Evolutionary conservation across 2,797 vertebrate species (phyloP), one percentile per base, ranked within the genome.

Genomic region (Prunella strophiata): DNA sequence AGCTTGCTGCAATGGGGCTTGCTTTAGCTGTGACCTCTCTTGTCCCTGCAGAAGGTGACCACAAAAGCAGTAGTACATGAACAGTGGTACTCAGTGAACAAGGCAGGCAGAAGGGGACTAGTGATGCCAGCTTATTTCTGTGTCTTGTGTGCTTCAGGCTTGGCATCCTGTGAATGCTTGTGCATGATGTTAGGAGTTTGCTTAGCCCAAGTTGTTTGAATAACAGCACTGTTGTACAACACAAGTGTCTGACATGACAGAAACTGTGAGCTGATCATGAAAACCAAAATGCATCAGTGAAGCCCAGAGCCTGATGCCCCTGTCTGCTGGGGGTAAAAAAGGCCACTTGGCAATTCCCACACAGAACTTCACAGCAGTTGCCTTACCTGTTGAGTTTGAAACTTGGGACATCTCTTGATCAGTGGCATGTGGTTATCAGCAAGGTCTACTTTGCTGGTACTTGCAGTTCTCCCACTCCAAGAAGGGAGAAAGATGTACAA

Each of bases 171-270:
- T 26, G 25, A 27, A 14, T 27, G 25, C 18, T 62, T 42, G 13
- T 50, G 36, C 5, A 2, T 15, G 3, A 2, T 19, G 8, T 7
- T 8, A 50, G 45, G 57, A 34, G 40, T 34, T 70, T 59, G 26
- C 38, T 76, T 51, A 45, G 40, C 43, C 9, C 4, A 5, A 22
- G 32, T 0, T 75, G 5, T 38, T 52, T 20, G 38, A 74, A 2
- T 22, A 51, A 14, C 38, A 77, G 22, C 3, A 1, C 6, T 70
- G 0, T 11, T 8, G 1, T n/a, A 21, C 15, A 34, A 8, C 3
- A 48, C 15, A 14, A 19, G 20, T 27, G n/a, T 16, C 32, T 30
- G 30, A 34, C 0, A 0, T 4, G 10, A 17, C 10, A 12, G 13
- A 5, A n/a, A 26, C 16, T 5, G 38, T 29, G 19, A 86, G 14